A percentile compares a stretch with the other conserved stretches of the same genome.
These are phyloP conservation scores for Redunca redunca DNA, from an alignment of 2,113 vertebrate genomes.

Conservation along the genomic window DNA sequence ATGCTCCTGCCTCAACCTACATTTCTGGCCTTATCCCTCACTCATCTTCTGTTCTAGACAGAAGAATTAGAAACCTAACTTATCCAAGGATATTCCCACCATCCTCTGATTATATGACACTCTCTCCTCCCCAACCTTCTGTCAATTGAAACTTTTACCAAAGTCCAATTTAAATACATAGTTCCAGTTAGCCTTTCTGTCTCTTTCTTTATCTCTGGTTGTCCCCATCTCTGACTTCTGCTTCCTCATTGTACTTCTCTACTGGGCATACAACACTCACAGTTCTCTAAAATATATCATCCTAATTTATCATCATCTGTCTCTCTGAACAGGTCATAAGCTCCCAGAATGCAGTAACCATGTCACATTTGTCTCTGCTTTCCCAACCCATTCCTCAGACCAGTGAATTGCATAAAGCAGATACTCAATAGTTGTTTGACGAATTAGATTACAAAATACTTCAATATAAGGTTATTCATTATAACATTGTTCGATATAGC, in stretches of 20 bases:
- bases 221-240: background rate
- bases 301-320: background rate
- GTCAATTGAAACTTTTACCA: background rate
- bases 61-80: background rate
- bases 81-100: background rate
- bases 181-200: background rate
- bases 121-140: background rate
- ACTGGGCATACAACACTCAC: background rate
- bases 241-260: background rate
- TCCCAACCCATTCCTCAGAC: background rate
- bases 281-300: background rate
- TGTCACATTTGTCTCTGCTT: background rate
- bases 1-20: background rate
- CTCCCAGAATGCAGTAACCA: background rate
- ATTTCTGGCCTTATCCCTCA: background rate
- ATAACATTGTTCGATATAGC: background rate
- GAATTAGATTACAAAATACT: background rate
- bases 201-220: background rate
- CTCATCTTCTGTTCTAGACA: background rate
- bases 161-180: background rate
- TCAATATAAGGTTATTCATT: slow-evolving; percentile 31
- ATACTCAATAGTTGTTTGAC: slow-evolving; percentile 1
- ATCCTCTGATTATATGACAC: background rate
- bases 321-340: background rate
- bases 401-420: background rate